Base-by-base conservation (phyloP, 2,113 vertebrate species). In the Leucoraja erinaceus region DNA sequence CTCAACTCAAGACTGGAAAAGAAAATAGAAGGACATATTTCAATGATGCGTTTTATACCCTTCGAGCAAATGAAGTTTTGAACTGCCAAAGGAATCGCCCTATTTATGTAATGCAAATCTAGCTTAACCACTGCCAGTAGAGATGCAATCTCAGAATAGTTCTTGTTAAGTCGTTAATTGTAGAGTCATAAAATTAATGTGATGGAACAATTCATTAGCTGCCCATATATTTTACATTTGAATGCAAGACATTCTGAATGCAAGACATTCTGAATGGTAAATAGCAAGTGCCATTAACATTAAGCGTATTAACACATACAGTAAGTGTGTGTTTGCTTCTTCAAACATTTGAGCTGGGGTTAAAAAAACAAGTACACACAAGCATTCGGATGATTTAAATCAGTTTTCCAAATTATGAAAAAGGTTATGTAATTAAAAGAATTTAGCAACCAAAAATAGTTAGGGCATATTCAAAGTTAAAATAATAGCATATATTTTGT, bases 161-260 rank as follows among this genome's bases (percentile, higher is more conserved):
- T 74, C 33, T 72, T 22, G 68, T 25, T 90, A 54, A 22, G 72
- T 72, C 47, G 66, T 28, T 91, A 47, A 91, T 47, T 91, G 90
- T 54, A 38, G 68, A 54, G 33, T 91, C 10, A 72, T 74, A 9
- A 68, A 91, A 38, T 20, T 3, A 33, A 68, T 63, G 61, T 90
- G 31, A 90, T 91, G 90, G 70, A 91, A 22, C 38, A 28, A 38
- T 16, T 38, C n/a, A 90, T 59, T 54, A 86, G 70, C 33, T 72
- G 88, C 31, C 90, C 72, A 91, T 72, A 22, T 70, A 72, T 91
- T 70, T 91, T 70, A 91, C 7, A 68, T 8, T 25, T 68, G n/a
- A 91, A 91, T 68, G 54, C 31, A 91, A 91, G 18, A 72, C 10
- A 9, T 72, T 2, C 20, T 38, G 16, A 90, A 70, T 47, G 63